Evolutionary conservation across 2,888 invertebrate genomes (phyloP).

Genomic region (Cantharis nigra): DNA sequence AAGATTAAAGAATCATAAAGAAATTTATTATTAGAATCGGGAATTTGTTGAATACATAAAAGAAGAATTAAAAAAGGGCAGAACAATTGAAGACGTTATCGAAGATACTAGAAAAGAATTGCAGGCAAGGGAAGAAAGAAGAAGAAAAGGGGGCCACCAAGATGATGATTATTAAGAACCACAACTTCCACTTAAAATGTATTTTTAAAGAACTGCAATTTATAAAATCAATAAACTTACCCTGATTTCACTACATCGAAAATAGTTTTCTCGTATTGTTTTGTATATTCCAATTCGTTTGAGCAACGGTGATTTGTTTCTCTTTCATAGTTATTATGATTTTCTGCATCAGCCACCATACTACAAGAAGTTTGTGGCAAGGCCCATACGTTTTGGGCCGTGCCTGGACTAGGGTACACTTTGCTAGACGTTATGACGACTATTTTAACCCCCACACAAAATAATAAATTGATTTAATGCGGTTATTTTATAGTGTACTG

Average conservation of each 20-base stretch:
- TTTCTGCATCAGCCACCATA: constrained; percentile 74
- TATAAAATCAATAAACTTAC: constrained; percentile 54
- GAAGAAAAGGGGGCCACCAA: not conserved
- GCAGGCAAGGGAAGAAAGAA: not conserved
- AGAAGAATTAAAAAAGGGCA: constrained; percentile 13
- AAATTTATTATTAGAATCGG: constrained; percentile 4
- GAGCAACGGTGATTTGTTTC: constrained; percentile 54
- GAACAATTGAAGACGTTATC: constrained; percentile 13
- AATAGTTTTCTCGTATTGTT: constrained; percentile 67
- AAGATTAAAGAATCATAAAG: not conserved
- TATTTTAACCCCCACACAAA: constrained; percentile 31
- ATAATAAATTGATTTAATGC: constrained; percentile 34
- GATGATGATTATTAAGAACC: not conserved
- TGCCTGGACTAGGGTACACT: constrained; percentile 85
- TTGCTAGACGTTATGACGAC: constrained; percentile 55
- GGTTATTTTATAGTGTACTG: constrained; percentile 29
- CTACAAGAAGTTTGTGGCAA: constrained; percentile 79
- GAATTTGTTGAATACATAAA: constrained; percentile 11
- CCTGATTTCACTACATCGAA: constrained; percentile 87
- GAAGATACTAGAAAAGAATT: constrained; percentile 7
- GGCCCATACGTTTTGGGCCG: constrained; percentile 89
- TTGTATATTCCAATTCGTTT: constrained; percentile 55
- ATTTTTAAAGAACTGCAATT: not conserved
- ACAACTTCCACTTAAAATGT: not conserved
- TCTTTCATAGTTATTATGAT: constrained; percentile 57